phyloP scores from a whole-genome alignment of 1,140 invertebrate species.

The Ganaspis sp. region DNA sequence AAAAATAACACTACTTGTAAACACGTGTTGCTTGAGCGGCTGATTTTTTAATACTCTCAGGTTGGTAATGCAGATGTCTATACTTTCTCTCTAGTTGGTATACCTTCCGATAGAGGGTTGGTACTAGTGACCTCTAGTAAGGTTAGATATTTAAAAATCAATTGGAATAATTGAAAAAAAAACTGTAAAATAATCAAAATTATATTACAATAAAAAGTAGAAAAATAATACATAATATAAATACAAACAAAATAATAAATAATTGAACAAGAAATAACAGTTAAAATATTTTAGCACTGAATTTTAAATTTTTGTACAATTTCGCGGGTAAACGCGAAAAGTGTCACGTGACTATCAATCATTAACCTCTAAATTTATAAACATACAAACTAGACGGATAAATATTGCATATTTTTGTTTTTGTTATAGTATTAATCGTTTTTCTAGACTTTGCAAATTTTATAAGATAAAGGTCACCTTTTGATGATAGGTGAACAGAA shows the following conservation, averaged over 20 bases:
- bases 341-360: not conserved
- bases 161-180: not conserved
- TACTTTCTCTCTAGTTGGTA: not conserved
- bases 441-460: not conserved
- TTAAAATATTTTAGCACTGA: too few relatives aligned
- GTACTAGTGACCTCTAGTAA: not conserved
- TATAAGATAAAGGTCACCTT: not conserved
- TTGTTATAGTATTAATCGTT: not conserved
- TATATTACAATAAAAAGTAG: too few relatives aligned
- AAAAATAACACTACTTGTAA: not conserved
- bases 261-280: too few relatives aligned
- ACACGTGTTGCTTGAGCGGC: slow-evolving; percentile 16
- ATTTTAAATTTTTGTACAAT: not conserved
- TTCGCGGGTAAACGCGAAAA: not conserved
- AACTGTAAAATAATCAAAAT: too few relatives aligned
- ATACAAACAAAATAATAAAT: too few relatives aligned
- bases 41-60: not conserved
- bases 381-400: not conserved
- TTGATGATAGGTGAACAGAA: not conserved
- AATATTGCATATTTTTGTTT: not conserved
- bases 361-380: not conserved
- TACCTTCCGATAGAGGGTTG: not conserved
- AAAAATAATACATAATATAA: too few relatives aligned
- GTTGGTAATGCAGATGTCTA: not conserved
- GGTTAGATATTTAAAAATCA: not conserved